Conservation (phyloP, 2,888 invertebrate species). For the Eretmocerus hayati region DNA sequence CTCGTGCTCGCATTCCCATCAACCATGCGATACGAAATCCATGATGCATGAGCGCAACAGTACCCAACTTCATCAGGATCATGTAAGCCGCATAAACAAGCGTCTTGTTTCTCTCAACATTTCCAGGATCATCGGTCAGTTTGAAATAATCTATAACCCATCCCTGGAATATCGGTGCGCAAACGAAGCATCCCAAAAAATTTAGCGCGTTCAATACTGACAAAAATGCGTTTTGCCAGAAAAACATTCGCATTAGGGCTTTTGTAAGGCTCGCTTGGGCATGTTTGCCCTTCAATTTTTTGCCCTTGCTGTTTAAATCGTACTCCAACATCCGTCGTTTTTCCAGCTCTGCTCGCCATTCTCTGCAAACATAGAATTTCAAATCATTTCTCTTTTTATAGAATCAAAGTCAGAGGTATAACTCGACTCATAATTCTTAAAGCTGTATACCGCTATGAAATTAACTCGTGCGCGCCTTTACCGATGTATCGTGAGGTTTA, state of each 20-base stretch:
- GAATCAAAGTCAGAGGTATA: too few relatives aligned
- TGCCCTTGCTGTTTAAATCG: slow-evolving; percentile 22
- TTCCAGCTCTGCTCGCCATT: slow-evolving; percentile 46
- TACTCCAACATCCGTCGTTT: slow-evolving; percentile 29
- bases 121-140: neutral
- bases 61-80: slow-evolving; percentile 39
- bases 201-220: slow-evolving; percentile 24
- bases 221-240: slow-evolving; percentile 29
- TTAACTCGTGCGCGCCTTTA: too few relatives aligned
- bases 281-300: slow-evolving; percentile 15
- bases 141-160: slow-evolving; percentile 35
- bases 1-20: slow-evolving; percentile 58
- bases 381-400: too few relatives aligned
- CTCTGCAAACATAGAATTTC: slow-evolving; percentile 42
- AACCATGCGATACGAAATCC: slow-evolving; percentile 40
- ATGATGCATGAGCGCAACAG: slow-evolving; percentile 46
- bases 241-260: slow-evolving; percentile 47
- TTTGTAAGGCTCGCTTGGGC: slow-evolving; percentile 42
- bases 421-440: too few relatives aligned
- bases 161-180: slow-evolving; percentile 33
- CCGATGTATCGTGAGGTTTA: too few relatives aligned
- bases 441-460: too few relatives aligned
- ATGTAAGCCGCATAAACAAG: slow-evolving; percentile 37
- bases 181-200: slow-evolving; percentile 13
- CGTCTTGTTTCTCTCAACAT: neutral